phyloP scores from a whole-genome alignment of 2,888 invertebrate species.

The Dione vanillae region DNA sequence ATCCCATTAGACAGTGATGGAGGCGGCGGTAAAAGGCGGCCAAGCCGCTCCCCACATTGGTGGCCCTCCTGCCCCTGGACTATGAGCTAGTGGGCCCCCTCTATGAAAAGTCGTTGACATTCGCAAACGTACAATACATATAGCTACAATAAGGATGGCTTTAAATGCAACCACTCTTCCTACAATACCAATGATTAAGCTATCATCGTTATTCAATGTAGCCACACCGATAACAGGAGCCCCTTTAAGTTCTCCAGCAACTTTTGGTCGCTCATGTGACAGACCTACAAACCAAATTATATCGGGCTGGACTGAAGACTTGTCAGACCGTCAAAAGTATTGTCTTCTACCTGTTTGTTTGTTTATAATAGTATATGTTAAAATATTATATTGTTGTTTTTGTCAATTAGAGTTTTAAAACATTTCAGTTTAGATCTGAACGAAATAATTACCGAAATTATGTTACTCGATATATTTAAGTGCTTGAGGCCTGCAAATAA shows the following conservation, averaged over 20 bases:
- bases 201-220: conserved; percentile 92
- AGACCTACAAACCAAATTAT: conserved; percentile 95
- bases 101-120: conserved; percentile 88
- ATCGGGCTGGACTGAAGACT: conserved; percentile 93
- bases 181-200: conserved; percentile 97
- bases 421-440: conserved; percentile 7
- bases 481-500: conserved; percentile 88
- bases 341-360: conserved; percentile 90
- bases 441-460: conserved; percentile 87
- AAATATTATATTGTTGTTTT: too few relatives aligned
- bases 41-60: conserved; percentile 84
- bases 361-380: background rate
- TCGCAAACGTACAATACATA: conserved; percentile 92
- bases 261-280: conserved; percentile 85
- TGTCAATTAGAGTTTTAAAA: background rate
- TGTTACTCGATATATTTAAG: conserved; percentile 92
- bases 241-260: conserved; percentile 85
- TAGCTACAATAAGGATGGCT: conserved; percentile 93
- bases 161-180: conserved; percentile 96
- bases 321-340: conserved; percentile 92
- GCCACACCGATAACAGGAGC: conserved; percentile 83
- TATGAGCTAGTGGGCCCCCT: conserved; percentile 87
- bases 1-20: conserved; percentile 86
- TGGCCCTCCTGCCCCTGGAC: conserved; percentile 85
- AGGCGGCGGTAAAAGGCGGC: conserved; percentile 87